A percentile compares a stretch with the other conserved stretches of the same genome.
Evolutionary conservation across 2,113 vertebrate genomes (phyloP).

Genomic region (Chaetorhynchus papuensis): DNA sequence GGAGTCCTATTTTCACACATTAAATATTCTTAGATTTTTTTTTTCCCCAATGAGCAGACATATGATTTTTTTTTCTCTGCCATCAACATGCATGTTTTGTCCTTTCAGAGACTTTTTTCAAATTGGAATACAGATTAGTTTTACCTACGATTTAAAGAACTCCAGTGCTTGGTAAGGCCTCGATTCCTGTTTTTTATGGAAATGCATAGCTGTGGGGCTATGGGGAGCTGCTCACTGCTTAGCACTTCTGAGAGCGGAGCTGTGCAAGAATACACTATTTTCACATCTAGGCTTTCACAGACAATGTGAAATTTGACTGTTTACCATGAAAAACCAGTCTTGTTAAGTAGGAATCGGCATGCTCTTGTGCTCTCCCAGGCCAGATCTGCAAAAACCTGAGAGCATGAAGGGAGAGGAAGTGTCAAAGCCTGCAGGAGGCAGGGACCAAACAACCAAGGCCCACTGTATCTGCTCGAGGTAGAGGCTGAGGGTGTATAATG

Average conservation of each 20-base stretch:
- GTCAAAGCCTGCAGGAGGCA: neutral
- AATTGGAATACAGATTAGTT: conserved; percentile 53
- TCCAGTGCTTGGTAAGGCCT: neutral
- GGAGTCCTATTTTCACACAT: conserved; percentile 51
- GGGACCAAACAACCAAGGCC: neutral
- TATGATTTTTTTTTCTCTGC: conserved; percentile 42
- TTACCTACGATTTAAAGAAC: conserved; percentile 47
- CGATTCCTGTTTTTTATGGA: neutral
- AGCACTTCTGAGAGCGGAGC: conserved; percentile 15
- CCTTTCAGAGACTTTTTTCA: conserved; percentile 33
- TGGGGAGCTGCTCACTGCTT: conserved; percentile 6
- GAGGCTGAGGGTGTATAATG: neutral
- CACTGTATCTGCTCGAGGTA: neutral
- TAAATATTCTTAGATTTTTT: conserved; percentile 53
- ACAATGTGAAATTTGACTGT: neutral
- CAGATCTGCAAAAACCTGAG: neutral
- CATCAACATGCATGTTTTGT: conserved; percentile 39
- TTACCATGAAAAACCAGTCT: neutral
- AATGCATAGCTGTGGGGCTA: conserved; percentile 12
- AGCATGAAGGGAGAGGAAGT: neutral
- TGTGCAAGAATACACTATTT: neutral
- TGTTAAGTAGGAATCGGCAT: neutral
- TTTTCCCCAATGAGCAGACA: conserved; percentile 45
- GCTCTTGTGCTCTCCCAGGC: neutral
- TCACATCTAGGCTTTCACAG: neutral